Evolutionary conservation across 2,797 vertebrate species (phyloP), one percentile per base, ranked within the genome.

Genomic region (Phataginus tricuspis): DNA sequence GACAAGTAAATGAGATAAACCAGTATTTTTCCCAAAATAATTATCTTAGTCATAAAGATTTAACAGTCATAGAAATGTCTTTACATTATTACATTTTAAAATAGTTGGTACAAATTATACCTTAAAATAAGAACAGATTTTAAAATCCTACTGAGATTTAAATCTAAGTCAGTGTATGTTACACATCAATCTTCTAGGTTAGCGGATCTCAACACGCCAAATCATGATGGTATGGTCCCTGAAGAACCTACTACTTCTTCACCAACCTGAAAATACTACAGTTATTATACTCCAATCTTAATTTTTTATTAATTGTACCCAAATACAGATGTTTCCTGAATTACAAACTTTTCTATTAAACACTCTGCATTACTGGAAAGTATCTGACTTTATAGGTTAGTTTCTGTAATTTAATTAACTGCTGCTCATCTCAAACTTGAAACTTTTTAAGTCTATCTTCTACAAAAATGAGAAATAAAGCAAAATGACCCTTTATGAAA

Each of bases 101-200:
- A 63, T 25, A 72, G 3, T 25, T 86, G 9, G 1, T 80, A 82
- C 90, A 18, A 96, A 78, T 64, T 77, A 74, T 71, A 74, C 5
- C 18, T 66, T 90, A 83, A 18, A 90, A 21, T 13, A 84, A 69
- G 59, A 72, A 51, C 6, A 91, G 59, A 94, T 63, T 84, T 96
- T 95, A 79, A 95, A 95, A 72, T 64, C 13, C 53, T 88, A 63
- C 7, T 53, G 45, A 80, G 12, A 96, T 72, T 87, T 79, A 95
- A 90, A 92, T 93, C 29, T 90, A 85, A 8, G 90, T 66, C 64
- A 90, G 74, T 16, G 2, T 29, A 55, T 34, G 72, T 37, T n/a
- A 89, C 5, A 66, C 7, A 92, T 88, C 77, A 61, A 75, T 68
- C 27, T 88, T 85, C 34, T 78, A 37, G 31, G 61, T n/a, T 45